Evolutionary conservation across 92 coral and sea anemone genomes (phyloP).

Genomic region (Siderastrea radians): DNA sequence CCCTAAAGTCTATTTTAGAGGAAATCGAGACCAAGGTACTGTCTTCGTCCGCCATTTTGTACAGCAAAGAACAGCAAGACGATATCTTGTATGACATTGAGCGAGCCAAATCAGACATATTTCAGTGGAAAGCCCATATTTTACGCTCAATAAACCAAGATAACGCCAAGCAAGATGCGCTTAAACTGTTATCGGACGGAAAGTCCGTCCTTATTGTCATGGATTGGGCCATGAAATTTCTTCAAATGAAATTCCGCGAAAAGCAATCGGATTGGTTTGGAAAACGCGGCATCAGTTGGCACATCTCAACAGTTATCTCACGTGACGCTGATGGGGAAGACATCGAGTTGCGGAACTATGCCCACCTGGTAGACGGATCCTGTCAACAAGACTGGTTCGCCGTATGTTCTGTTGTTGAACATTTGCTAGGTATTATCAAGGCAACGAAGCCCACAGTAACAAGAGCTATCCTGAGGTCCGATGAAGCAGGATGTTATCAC

Average conservation of each 20-base stretch:
- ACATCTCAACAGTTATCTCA: constrained; percentile 5
- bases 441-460: neutral
- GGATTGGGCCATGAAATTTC: constrained; percentile 65
- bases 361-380: neutral
- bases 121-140: neutral
- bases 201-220: constrained; percentile 24
- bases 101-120: neutral
- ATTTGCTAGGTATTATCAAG: neutral
- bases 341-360: neutral
- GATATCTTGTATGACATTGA: neutral
- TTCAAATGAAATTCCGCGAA: constrained; percentile 36
- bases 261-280: constrained; percentile 27
- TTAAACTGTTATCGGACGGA: neutral
- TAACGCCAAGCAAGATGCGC: constrained; percentile 42
- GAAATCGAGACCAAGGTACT: neutral
- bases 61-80: neutral
- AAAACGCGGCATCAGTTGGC: neutral
- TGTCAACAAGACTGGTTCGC: constrained; percentile 15
- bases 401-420: constrained; percentile 4
- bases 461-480: neutral
- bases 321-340: neutral
- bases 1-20: neutral
- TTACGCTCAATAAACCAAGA: constrained; percentile 57
- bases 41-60: neutral
- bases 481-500: constrained; percentile 57